These are phyloP conservation scores for Baronia brevicornis DNA, from an alignment of 2,888 invertebrate genomes.

Conservation along the genomic window DNA sequence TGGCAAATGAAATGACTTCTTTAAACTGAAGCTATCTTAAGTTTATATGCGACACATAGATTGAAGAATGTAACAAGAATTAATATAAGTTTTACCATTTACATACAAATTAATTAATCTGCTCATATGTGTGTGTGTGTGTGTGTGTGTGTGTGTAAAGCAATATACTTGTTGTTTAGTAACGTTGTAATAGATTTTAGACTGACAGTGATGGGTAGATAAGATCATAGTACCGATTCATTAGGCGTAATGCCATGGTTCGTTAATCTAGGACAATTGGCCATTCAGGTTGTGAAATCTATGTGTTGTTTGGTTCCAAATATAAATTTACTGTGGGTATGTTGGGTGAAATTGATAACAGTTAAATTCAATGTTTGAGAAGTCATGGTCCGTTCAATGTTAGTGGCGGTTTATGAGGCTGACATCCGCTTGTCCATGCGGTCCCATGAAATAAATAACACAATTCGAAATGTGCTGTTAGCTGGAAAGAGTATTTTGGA, in stretches of 20 bases:
- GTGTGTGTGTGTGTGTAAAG: too few species aligned
- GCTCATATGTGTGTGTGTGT: conserved; percentile 18
- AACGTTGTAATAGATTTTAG: conserved; percentile 51
- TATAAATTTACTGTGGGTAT: conserved; percentile 35
- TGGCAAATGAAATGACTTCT: too few species aligned
- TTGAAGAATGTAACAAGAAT: conserved; percentile 5
- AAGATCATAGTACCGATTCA: conserved; percentile 60
- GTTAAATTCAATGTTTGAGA: conserved; percentile 24
- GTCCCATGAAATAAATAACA: too few species aligned
- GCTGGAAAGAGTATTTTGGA: too few species aligned
- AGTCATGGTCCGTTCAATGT: conserved; percentile 24
- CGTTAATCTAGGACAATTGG: conserved; percentile 70
- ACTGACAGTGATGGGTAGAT: conserved; percentile 62
- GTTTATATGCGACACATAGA: too few species aligned
- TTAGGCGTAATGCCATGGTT: conserved; percentile 69
- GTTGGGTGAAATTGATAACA: conserved; percentile 46
- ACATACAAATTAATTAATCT: conserved; percentile 18
- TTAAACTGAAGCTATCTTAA: too few species aligned
- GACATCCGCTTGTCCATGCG: too few species aligned
- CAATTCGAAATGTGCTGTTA: too few species aligned
- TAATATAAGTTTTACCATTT: too few species aligned
- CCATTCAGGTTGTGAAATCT: conserved; percentile 46
- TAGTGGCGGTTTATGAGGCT: conserved; percentile 25
- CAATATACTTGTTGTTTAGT: conserved; percentile 35
- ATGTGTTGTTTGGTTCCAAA: conserved; percentile 38